Base-by-base conservation (phyloP, 2,113 vertebrate species). In the Arvicanthis niloticus region DNA sequence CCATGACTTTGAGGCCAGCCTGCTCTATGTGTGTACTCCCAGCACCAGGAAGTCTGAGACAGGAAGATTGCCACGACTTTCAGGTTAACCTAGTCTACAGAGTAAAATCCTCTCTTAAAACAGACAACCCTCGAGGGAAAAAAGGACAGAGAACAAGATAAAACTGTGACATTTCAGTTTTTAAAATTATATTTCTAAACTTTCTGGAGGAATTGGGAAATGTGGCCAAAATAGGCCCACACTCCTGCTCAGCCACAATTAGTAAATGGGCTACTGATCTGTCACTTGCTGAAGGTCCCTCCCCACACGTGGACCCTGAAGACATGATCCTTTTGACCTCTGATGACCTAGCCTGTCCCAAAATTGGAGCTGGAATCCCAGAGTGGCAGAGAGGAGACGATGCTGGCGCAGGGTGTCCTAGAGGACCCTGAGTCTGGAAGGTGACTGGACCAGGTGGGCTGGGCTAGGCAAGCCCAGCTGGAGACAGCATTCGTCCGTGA, bases 181-280 rank as follows among this genome's bases (percentile, higher is more conserved):
- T 19, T 62, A 53, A 24, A 81, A 84, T 58, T 48, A 87, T 68
- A 56, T 82, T 68, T 91, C 67, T 42, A 48, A 95, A 48, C 88
- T 78, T 91, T 84, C 89, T 94, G 77, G 67, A 95, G 82, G 92
- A 91, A 78, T 26, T 67, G 72, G 37, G 48, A 91, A 29, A 37
- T 72, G 72, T 81, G 42, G 45, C 80, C 60, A 73, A 3, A 2
- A 22, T 1, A 4, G 26, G 29, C 19, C 76, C 56, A 34, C 65
- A n/a, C 16, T 78, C 91, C 77, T 91, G 70, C 48, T 58, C 78
- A n/a, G 37, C 62, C 19, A 21, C 60, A 34, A 7, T 67, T 19
- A n/a, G 45, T 60, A 86, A 81, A 91, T n/a, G 26, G 37, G 40
- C 24, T 29, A 16, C 11, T 37, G 16, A 2, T 26, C 76, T 58